Conservation (phyloP, 2,888 invertebrate species). For the Tromatobia lineatoria region DNA sequence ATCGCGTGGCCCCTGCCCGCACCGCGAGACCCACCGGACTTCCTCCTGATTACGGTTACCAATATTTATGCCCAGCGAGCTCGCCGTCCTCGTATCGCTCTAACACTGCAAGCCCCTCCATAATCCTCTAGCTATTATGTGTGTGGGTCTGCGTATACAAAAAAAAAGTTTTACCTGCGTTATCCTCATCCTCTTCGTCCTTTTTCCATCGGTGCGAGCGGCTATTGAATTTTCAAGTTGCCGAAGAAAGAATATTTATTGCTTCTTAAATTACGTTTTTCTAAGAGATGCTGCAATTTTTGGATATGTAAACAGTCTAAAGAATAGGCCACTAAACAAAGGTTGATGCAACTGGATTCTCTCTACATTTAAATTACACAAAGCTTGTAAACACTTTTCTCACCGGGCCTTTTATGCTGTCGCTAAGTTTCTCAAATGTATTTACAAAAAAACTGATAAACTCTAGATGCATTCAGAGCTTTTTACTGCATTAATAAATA, state of each 20-base stretch:
- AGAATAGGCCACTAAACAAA: background rate
- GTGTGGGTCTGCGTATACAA: constrained; percentile 5
- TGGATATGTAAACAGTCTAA: too few relatives aligned
- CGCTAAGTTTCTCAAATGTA: too few relatives aligned
- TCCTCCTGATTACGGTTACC: constrained; percentile 82
- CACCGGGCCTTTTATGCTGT: too few relatives aligned
- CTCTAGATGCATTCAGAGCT: too few relatives aligned
- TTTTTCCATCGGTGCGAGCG: background rate
- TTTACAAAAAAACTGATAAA: too few relatives aligned
- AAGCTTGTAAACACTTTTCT: too few relatives aligned
- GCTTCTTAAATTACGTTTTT: background rate
- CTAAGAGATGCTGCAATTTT: background rate
- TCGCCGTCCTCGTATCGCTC: constrained; percentile 54
- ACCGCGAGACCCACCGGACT: constrained; percentile 80
- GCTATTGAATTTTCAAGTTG: background rate
- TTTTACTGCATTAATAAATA: too few relatives aligned
- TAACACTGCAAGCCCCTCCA: constrained; percentile 4
- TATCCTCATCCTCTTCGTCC: constrained; percentile 10
- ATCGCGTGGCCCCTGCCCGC: constrained; percentile 77
- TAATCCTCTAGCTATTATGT: background rate
- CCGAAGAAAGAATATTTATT: background rate
- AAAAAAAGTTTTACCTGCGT: constrained; percentile 3
- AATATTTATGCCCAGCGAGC: constrained; percentile 79
- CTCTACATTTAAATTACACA: too few relatives aligned
- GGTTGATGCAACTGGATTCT: too few relatives aligned